Evolutionary conservation across 1,140 invertebrate genomes (phyloP).

Genomic region (Drepana arcuata): DNA sequence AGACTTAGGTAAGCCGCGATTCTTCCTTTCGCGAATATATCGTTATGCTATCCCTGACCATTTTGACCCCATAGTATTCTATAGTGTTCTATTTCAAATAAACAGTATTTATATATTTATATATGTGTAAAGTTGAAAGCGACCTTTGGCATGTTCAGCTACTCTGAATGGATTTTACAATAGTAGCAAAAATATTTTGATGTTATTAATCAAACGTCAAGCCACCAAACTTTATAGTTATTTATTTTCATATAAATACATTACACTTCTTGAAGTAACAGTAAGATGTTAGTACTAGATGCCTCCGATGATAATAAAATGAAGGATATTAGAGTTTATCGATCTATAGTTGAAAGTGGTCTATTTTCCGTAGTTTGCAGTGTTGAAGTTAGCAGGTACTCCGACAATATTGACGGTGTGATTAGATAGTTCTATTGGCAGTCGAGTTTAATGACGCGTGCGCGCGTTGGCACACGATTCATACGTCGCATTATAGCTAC

Average conservation of each 20-base stretch:
- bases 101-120: no score
- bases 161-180: no score
- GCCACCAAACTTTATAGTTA: constrained; percentile 45
- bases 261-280: no score
- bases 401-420: constrained; percentile 57
- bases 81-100: constrained; percentile 6
- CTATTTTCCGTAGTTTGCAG: constrained; percentile 63
- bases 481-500: no score
- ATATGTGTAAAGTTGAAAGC: no score
- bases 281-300: constrained; percentile 39
- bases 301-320: constrained; percentile 37
- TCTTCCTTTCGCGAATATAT: constrained; percentile 20
- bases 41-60: constrained; percentile 6
- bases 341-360: constrained; percentile 39
- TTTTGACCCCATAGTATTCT: neutral
- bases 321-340: constrained; percentile 24
- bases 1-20: constrained; percentile 33
- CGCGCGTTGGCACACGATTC: no score
- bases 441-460: no score
- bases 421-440: no score
- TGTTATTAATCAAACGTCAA: constrained; percentile 18
- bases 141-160: no score
- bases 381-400: constrained; percentile 40
- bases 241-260: constrained; percentile 49
- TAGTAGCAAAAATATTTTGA: no score